Base-by-base conservation (phyloP, 2,888 invertebrate genomes). In the Megalurothrips usitatus region DNA sequence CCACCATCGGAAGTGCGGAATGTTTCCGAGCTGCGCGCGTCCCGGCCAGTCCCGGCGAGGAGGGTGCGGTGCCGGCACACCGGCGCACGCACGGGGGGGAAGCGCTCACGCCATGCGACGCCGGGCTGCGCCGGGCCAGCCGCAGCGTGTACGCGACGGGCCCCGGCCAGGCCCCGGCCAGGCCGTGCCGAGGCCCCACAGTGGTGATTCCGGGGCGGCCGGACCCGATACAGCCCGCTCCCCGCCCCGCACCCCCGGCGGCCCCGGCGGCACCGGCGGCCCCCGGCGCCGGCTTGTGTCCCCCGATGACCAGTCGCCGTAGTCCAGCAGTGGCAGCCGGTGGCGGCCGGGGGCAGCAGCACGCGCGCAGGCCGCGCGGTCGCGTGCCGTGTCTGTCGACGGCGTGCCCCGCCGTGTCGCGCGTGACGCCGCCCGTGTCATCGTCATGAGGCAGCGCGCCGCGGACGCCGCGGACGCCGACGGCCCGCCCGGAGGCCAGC, bases 1-100 rank as follows among this genome's bases (percentile, higher is more conserved):
- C 12, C 17, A 26, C 68, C 68, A 75, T 75, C 68, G 68, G 68
- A 75, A 75, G 68, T 26, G 68, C 68, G 68, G 68, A 75, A 75
- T 75, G 68, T 58, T 58, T 58, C 58, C 58, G 58, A 58, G 58
- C 58, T 6, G 19, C 58, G 58, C 58, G 58, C 19, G 19, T 58
- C 58, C 14, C 6, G 19, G 14, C 58, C 14, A 6, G 19, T 11
- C 11, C 0, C 58, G 58, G 58, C 58, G 14, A 6, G 58, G 17
- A 17, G n/a, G 58, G 17, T 2, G n/a, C 14, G 58, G 19, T 43
- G 58, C 58, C 0, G 58, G 58, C 58, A 43, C 34, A 43, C 58
- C 17, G 58, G 58, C 68, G 12, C 26, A 26, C 68, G 68, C 68
- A 23, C 52, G 52, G 1, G 52, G 49, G 52, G 52, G 52, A 52